Conservation (phyloP, 2,113 vertebrate species). For the Xyliphius kryptos region DNA sequence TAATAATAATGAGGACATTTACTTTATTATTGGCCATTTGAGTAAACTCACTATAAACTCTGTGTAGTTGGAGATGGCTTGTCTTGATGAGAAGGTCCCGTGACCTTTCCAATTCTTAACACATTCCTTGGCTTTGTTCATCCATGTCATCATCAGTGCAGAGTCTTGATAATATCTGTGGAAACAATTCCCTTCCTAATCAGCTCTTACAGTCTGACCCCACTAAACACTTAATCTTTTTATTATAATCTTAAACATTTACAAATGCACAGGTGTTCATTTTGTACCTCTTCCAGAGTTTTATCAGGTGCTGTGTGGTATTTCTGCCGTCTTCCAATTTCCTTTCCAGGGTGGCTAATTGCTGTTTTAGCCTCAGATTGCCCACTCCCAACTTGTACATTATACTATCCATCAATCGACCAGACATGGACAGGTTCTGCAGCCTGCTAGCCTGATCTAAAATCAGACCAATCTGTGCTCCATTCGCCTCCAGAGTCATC, state of each 20-base stretch:
- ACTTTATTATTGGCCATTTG: no score
- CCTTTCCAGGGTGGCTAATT: constrained; percentile 63
- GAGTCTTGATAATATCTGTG: constrained; percentile 72
- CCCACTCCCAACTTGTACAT: constrained; percentile 55
- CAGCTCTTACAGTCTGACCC: no score
- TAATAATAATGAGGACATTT: no score
- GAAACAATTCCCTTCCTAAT: no score
- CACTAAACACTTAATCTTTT: no score
- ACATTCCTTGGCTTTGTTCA: constrained; percentile 64
- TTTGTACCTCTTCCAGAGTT: constrained; percentile 72
- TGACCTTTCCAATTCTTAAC: constrained; percentile 68
- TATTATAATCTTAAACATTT: no score
- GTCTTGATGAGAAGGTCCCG: constrained; percentile 57
- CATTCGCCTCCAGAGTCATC: constrained; percentile 58
- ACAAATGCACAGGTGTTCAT: no score
- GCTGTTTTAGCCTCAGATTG: constrained; percentile 59
- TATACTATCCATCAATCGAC: not conserved
- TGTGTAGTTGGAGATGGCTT: constrained; percentile 58
- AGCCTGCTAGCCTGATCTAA: constrained; percentile 68
- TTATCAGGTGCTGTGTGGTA: constrained; percentile 53
- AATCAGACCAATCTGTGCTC: constrained; percentile 58
- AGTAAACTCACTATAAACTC: constrained; percentile 70
- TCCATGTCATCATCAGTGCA: constrained; percentile 65
- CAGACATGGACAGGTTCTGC: constrained; percentile 23
- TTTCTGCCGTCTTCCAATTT: constrained; percentile 59